Conservation (phyloP, 64 coral and sea anemone species). For the Dendrophyllia cribrosa region DNA sequence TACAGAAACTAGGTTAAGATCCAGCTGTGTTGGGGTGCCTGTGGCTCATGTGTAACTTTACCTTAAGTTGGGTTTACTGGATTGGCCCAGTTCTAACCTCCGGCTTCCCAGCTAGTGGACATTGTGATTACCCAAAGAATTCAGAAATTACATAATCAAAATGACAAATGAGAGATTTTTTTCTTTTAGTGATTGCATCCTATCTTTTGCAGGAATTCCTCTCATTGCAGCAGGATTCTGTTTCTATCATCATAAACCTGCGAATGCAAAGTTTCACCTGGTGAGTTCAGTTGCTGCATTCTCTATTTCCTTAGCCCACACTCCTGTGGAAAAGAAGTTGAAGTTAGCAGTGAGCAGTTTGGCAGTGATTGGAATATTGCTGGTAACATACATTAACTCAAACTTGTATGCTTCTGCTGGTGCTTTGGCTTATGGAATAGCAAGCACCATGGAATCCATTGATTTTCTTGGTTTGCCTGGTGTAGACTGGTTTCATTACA, state of each 20-base stretch:
- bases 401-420: slow-evolving; percentile 76
- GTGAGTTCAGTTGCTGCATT: slow-evolving; percentile 71
- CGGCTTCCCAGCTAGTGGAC: too few relatives aligned
- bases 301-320: slow-evolving; percentile 57
- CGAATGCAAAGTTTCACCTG: slow-evolving; percentile 72
- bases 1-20: too few relatives aligned
- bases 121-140: too few relatives aligned
- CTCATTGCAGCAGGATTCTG: slow-evolving; percentile 88
- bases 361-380: slow-evolving; percentile 80
- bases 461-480: slow-evolving; percentile 77
- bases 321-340: slow-evolving; percentile 50
- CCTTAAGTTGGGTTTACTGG: too few relatives aligned
- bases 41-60: too few relatives aligned
- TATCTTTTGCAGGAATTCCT: slow-evolving; percentile 79
- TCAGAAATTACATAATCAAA: too few relatives aligned
- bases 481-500: slow-evolving; percentile 95
- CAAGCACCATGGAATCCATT: slow-evolving; percentile 67
- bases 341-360: slow-evolving; percentile 62
- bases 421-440: slow-evolving; percentile 69
- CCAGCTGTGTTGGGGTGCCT: too few relatives aligned
- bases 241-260: slow-evolving; percentile 60
- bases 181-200: not conserved
- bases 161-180: too few relatives aligned
- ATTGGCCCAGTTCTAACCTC: too few relatives aligned
- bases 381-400: slow-evolving; percentile 61